These are phyloP conservation scores for Agrilus biguttatus DNA, from an alignment of 2,888 invertebrate genomes.

Conservation along the genomic window DNA sequence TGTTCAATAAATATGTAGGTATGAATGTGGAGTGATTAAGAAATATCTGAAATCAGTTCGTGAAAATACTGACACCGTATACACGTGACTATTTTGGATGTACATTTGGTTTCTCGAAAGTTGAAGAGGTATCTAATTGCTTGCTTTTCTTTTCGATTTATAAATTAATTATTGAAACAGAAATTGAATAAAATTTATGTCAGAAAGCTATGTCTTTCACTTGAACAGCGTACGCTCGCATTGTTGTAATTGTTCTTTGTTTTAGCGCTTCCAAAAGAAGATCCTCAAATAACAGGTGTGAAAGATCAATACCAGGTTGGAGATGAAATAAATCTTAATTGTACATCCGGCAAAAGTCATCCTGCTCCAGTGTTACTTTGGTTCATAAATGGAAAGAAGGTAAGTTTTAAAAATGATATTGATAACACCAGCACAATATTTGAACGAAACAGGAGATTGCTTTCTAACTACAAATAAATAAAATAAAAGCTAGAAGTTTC, in stretches of 20 bases:
- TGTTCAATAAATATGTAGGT: too few relatives aligned
- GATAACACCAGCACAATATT: too few relatives aligned
- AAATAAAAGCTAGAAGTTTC: too few relatives aligned
- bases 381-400: slow-evolving; percentile 68
- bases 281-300: slow-evolving; percentile 60
- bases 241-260: slow-evolving; percentile 8
- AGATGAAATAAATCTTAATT: slow-evolving; percentile 58
- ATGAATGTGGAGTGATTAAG: too few relatives aligned
- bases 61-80: too few relatives aligned
- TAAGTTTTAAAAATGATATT: slow-evolving; percentile 18
- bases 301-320: slow-evolving; percentile 60
- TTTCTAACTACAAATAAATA: too few relatives aligned
- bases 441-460: too few relatives aligned
- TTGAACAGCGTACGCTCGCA: not conserved
- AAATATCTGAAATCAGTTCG: too few relatives aligned
- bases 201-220: not conserved
- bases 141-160: too few relatives aligned
- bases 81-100: too few relatives aligned
- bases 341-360: slow-evolving; percentile 62
- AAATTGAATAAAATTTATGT: not conserved
- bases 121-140: too few relatives aligned
- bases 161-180: slow-evolving; percentile 1
- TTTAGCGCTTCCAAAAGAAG: slow-evolving; percentile 49
- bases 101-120: too few relatives aligned
- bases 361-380: slow-evolving; percentile 61